Conservation (phyloP, 1,140 invertebrate species). For the Drosophila tsacasi region DNA sequence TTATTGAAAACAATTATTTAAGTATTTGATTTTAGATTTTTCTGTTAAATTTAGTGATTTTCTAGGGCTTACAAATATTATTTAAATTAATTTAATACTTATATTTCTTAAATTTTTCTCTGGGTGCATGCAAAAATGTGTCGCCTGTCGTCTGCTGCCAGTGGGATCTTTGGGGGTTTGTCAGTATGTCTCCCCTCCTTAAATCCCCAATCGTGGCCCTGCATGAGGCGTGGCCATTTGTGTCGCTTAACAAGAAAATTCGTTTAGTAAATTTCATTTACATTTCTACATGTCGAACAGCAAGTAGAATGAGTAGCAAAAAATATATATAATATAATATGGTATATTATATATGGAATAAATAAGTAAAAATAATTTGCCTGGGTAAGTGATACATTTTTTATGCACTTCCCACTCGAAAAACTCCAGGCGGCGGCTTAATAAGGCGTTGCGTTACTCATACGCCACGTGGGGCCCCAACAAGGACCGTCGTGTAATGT, state of each 20-base stretch:
- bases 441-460: slow-evolving; percentile 74
- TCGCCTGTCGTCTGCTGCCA: slow-evolving; percentile 35
- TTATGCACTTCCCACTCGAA: slow-evolving; percentile 18
- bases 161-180: slow-evolving; percentile 32
- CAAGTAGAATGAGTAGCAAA: background rate
- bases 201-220: slow-evolving; percentile 4
- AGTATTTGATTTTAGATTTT: background rate
- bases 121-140: slow-evolving; percentile 58
- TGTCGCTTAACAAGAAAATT: slow-evolving; percentile 71
- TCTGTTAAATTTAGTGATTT: background rate
- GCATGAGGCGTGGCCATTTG: slow-evolving; percentile 64
- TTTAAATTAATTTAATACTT: background rate
- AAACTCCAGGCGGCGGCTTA: slow-evolving; percentile 26
- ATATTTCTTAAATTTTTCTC: no score
- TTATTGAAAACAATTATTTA: background rate
- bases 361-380: slow-evolving; percentile 20
- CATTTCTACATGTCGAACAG: slow-evolving; percentile 36
- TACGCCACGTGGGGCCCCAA: slow-evolving; percentile 68
- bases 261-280: slow-evolving; percentile 71
- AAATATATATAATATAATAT: background rate
- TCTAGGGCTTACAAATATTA: background rate
- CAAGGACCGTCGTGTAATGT: slow-evolving; percentile 48
- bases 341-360: background rate
- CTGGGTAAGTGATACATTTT: slow-evolving; percentile 11
- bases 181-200: background rate